These are phyloP conservation scores for Crotalus horridus DNA, from an alignment of 2,113 vertebrate species.

Conservation along the genomic window DNA sequence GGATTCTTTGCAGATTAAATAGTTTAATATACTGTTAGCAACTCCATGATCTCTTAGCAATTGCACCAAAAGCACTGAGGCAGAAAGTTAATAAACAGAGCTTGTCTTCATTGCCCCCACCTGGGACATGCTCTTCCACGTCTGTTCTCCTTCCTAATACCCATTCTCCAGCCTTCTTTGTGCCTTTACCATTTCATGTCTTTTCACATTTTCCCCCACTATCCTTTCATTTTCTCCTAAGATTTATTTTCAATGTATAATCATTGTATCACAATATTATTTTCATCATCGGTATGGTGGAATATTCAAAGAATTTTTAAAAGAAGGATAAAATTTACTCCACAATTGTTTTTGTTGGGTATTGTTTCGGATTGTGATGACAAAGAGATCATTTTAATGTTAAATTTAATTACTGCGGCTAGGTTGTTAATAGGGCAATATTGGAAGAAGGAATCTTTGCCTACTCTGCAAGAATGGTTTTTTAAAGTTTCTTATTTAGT, in stretches of 20 bases:
- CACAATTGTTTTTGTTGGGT: too few relatives aligned
- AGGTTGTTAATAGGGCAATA: too few relatives aligned
- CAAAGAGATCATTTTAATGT: too few relatives aligned
- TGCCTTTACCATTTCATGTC: neutral
- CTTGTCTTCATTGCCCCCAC: neutral
- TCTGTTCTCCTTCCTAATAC: neutral
- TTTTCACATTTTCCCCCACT: neutral
- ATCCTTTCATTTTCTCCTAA: neutral
- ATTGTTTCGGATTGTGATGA: too few relatives aligned
- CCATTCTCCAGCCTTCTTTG: neutral
- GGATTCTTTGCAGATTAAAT: constrained; percentile 68
- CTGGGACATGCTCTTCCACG: neutral
- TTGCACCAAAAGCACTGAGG: constrained; percentile 57
- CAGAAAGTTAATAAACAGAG: constrained; percentile 72
- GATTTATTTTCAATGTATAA: neutral
- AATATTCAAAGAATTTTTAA: too few relatives aligned
- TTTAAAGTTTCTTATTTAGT: too few relatives aligned
- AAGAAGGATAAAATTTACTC: too few relatives aligned
- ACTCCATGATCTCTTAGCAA: constrained; percentile 54
- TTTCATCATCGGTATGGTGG: neutral
- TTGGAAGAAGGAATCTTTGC: too few relatives aligned
- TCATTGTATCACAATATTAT: neutral
- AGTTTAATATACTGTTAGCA: constrained; percentile 71
- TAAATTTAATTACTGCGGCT: too few relatives aligned
- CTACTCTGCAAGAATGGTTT: too few relatives aligned